Percentiles rank a stretch among this genome's conserved stretches.
Conservation (phyloP, 2,888 invertebrate species). For the Xanthia togata region DNA sequence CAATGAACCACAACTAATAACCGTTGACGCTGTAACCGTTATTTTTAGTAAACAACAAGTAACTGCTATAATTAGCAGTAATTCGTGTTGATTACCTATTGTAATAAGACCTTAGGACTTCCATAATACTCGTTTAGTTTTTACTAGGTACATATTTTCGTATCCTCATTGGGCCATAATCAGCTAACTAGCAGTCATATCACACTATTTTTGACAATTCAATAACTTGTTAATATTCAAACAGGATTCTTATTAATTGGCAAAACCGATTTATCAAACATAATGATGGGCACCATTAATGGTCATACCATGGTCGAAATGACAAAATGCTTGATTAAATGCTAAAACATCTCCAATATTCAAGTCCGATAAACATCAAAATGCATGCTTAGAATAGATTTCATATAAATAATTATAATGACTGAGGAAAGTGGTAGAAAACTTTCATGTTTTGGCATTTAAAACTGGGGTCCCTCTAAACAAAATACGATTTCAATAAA, state of each 20-base stretch:
- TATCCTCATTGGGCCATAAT: neutral
- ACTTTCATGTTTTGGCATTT: neutral
- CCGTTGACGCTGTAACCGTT: constrained; percentile 21
- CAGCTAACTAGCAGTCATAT: neutral
- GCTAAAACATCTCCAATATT: no score
- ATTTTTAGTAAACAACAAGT: constrained; percentile 9
- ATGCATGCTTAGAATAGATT: no score
- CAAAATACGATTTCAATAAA: neutral
- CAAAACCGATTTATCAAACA: no score
- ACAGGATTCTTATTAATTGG: no score
- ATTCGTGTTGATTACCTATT: constrained; percentile 11
- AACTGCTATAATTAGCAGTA: neutral
- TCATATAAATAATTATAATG: neutral
- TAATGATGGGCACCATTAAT: no score
- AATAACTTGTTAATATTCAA: no score
- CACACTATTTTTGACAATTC: neutral
- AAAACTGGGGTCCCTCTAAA: neutral
- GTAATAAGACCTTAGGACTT: neutral
- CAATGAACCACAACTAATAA: constrained; percentile 42
- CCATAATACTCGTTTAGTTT: neutral
- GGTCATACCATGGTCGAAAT: no score
- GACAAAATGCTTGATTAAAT: no score
- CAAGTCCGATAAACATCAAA: no score
- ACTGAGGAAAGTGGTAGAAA: neutral
- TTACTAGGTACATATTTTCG: no score